phyloP scores from a whole-genome alignment of 53 echinoderm and acorn worm species.

The Zoroaster sp. region DNA sequence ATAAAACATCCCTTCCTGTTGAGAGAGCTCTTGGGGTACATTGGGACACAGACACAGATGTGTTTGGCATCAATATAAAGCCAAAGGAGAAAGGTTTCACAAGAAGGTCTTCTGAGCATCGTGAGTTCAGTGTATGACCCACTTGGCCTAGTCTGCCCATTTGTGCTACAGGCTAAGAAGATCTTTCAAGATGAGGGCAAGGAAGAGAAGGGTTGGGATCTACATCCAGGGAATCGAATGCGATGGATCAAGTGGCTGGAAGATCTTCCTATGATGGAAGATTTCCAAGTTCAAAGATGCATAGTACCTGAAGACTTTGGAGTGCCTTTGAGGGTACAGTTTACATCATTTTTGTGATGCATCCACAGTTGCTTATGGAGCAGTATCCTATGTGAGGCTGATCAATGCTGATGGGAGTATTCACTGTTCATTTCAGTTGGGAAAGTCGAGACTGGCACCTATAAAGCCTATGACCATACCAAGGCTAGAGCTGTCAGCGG shows the following conservation, averaged over 20 bases:
- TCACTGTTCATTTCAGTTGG: conserved; percentile 38
- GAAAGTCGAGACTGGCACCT: conserved; percentile 27
- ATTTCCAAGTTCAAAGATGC: too few relatives aligned
- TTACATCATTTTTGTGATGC: conserved; percentile 38
- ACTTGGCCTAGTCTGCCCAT: conserved; percentile 29
- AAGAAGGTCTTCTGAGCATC: conserved; percentile 54
- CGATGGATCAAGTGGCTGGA: conserved; percentile 41
- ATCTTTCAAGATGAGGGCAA: conserved; percentile 47
- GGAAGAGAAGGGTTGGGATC: background rate
- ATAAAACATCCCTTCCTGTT: conserved; percentile 21
- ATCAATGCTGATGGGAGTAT: background rate
- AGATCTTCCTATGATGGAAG: conserved; percentile 1
- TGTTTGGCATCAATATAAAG: conserved; percentile 34
- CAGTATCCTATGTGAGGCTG: background rate
- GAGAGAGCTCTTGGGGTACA: conserved; percentile 59
- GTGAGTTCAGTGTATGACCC: conserved; percentile 62
- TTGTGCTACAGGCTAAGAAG: conserved; percentile 38
- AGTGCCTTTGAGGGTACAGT: background rate
- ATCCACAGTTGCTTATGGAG: background rate
- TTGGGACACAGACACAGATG: conserved; percentile 30
- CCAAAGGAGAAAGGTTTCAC: conserved; percentile 49
- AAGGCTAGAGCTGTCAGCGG: conserved; percentile 25
- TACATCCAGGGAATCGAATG: background rate
- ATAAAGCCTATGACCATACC: conserved; percentile 3
- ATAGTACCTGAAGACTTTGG: background rate